Evolutionary conservation across 2,888 invertebrate species (phyloP).

Genomic region (Lypha dubia): DNA sequence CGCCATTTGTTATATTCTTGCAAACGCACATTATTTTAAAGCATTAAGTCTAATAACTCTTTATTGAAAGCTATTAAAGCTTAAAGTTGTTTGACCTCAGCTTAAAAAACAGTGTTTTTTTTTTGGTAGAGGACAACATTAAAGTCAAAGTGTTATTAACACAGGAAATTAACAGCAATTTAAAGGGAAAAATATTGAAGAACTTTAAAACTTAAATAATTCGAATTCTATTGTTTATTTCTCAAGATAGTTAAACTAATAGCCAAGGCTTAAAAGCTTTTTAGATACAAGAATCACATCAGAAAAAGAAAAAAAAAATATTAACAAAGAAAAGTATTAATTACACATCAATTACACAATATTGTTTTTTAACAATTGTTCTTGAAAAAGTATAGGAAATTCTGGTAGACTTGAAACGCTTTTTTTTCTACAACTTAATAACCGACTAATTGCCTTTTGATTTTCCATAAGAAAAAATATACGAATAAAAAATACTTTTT

Average conservation of each 20-base stretch:
- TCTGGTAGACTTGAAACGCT: constrained; percentile 12
- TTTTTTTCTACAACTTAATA: constrained; percentile 71
- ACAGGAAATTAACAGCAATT: constrained; percentile 61
- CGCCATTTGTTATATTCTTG: background rate
- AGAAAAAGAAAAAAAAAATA: background rate
- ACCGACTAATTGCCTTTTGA: constrained; percentile 81
- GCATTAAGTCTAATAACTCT: constrained; percentile 26
- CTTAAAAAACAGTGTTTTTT: background rate
- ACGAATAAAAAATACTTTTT: constrained; percentile 29
- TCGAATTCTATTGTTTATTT: constrained; percentile 25
- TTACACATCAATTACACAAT: constrained; percentile 61
- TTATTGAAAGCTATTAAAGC: constrained; percentile 31
- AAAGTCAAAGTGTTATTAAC: constrained; percentile 14
- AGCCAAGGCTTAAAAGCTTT: constrained; percentile 23
- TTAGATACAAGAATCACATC: background rate
- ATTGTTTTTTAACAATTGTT: constrained; percentile 61
- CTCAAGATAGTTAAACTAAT: constrained; percentile 33
- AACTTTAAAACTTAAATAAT: background rate
- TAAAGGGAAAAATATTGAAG: constrained; percentile 18
- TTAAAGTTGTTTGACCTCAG: constrained; percentile 7
- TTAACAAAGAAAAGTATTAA: constrained; percentile 61
- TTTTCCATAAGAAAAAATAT: constrained; percentile 73
- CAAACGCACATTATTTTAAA: background rate
- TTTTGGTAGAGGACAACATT: constrained; percentile 1
- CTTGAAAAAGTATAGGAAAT: constrained; percentile 30